Conservation (phyloP, 2,797 vertebrate genomes). For the Chaetophractus vellerosus region DNA sequence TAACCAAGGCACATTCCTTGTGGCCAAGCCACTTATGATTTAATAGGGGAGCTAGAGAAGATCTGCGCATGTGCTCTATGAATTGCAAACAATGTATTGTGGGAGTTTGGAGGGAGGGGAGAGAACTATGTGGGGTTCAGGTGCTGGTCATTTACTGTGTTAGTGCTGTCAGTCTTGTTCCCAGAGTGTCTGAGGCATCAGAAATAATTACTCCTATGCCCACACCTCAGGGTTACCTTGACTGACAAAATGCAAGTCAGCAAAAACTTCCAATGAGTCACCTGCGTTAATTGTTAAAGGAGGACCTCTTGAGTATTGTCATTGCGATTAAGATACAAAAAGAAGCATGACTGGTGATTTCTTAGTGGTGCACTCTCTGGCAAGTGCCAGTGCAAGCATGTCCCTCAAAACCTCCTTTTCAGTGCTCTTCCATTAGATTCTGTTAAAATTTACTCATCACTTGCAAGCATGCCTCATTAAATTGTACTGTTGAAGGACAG, state of each 20-base stretch:
- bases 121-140: background rate
- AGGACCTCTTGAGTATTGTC: constrained; percentile 1
- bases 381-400: background rate
- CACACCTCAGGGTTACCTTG: constrained; percentile 41
- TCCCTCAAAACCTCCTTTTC: constrained; percentile 3
- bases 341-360: constrained; percentile 22
- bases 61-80: background rate
- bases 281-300: constrained; percentile 25
- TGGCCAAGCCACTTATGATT: background rate
- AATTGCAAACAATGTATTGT: background rate
- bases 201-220: background rate
- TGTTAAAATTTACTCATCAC: background rate
- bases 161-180: constrained; percentile 38
- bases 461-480: constrained; percentile 11
- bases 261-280: constrained; percentile 61
- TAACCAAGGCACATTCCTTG: background rate
- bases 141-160: background rate
- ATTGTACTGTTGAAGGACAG: constrained; percentile 1
- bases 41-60: background rate
- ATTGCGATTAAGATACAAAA: background rate
- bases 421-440: background rate
- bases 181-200: background rate
- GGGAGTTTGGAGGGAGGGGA: background rate
- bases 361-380: background rate
- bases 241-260: constrained; percentile 50